Base-by-base conservation (phyloP, 2,888 invertebrate species). In the Philereme transversata region DNA sequence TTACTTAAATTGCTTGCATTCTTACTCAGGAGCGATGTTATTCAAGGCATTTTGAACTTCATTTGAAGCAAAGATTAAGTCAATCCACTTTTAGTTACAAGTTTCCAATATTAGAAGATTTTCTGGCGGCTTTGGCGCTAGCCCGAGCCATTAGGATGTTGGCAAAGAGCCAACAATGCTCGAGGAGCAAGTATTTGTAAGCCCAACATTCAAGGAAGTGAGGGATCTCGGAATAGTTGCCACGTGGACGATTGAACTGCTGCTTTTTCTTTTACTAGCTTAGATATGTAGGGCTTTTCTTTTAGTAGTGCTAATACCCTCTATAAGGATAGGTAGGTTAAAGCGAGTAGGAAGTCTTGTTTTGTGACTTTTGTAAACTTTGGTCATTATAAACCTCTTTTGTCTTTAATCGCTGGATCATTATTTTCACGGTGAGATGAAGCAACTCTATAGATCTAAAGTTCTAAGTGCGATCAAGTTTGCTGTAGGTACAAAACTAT, bases 201-300 rank as follows among this genome's bases (percentile, higher is more conserved):
- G 84, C 84, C 82, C 78, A 85, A 87, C 86, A 89, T 88, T 90
- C 90, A 86, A 88, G 90, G 90, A 92, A 90, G 90, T 89, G 85
- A 81, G 79, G 84, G 83, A 80, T 87, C 88, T 86, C 78, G 81
- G 85, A 91, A 90, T 89, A 90, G 89, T 84, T 81, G 80, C 79
- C 85, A 84, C 79, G 79, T 77, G 80, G 80, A 83, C 79, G 82
- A 83, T 82, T 76, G 78, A 76, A 75, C 72, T 59, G 65, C 73
- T 57, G 50, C 35, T 41, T 59, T 52, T 43, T 56, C 57, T 56
- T 51, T 52, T 38, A 54, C 57, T 43, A 41, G 46, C 44, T 40
- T 40, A 40, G 8, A 40, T 53, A 38, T 51, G 50, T 35, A 58
- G 51, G 35, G 38, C 38, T 58, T 40, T 52, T 51, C 34, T 43